phyloP scores from a whole-genome alignment of 2,888 invertebrate species.

The Hipparchia sbordonii region DNA sequence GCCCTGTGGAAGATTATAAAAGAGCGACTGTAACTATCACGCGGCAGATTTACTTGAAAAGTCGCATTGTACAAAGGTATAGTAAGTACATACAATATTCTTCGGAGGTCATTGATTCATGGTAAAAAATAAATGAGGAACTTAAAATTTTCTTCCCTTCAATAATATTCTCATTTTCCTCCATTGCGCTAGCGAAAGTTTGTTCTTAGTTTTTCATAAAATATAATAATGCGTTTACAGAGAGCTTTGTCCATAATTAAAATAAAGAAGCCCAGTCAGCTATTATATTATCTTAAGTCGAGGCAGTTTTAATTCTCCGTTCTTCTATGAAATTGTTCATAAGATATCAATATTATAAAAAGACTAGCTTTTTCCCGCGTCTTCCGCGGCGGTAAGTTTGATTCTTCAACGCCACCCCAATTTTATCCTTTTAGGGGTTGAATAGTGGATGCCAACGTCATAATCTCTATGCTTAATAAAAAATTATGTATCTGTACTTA shows the following conservation, averaged over 20 bases:
- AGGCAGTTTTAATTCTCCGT: conserved; percentile 31
- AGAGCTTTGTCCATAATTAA: conserved; percentile 18
- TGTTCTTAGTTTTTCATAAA: conserved; percentile 11
- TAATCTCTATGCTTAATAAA: too few species aligned
- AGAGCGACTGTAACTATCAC: too few species aligned
- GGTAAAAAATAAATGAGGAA: not conserved
- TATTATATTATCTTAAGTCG: conserved; percentile 30
- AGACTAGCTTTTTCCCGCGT: too few species aligned
- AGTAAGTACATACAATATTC: not conserved
- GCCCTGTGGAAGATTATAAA: too few species aligned
- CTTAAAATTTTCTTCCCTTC: not conserved
- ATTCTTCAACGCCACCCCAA: too few species aligned
- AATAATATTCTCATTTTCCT: not conserved
- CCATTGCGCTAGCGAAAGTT: not conserved
- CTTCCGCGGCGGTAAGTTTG: too few species aligned
- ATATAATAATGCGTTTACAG: conserved; percentile 15
- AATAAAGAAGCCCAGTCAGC: conserved; percentile 26
- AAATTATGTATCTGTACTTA: too few species aligned
- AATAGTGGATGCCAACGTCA: too few species aligned
- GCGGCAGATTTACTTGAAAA: too few species aligned
- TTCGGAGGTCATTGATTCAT: not conserved
- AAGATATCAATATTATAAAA: not conserved
- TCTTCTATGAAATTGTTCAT: not conserved
- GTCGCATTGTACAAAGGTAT: too few species aligned
- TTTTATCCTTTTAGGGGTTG: too few species aligned